Conservation (phyloP, 2,797 vertebrate genomes). For the Sebastes nivosus region DNA sequence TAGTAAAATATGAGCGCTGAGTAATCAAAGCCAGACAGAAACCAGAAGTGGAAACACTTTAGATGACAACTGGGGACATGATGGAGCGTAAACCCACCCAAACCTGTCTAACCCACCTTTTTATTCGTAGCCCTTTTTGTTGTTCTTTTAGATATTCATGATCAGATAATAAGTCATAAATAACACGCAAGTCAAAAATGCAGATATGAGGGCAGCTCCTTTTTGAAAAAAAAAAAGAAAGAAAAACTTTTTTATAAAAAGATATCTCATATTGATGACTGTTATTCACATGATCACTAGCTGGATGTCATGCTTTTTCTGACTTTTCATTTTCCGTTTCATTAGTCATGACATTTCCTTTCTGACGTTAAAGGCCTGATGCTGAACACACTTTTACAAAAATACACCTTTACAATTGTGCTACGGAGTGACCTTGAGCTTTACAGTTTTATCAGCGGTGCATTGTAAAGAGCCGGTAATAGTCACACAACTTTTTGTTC, state of each 20-base stretch:
- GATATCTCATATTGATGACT: neutral
- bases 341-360: conserved; percentile 2
- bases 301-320: neutral
- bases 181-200: neutral
- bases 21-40: conserved; percentile 57
- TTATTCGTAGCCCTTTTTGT: neutral
- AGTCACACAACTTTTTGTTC: neutral
- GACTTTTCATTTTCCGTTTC: conserved; percentile 25
- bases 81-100: conserved; percentile 34
- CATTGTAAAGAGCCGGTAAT: neutral
- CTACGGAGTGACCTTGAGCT: neutral
- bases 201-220: neutral
- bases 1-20: conserved; percentile 42
- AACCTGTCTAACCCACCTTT: conserved; percentile 16
- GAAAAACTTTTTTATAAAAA: neutral
- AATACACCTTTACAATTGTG: neutral
- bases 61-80: conserved; percentile 56
- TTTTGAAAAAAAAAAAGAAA: neutral
- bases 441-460: neutral
- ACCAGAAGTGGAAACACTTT: conserved; percentile 64
- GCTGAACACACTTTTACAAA: conserved; percentile 18
- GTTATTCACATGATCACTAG: neutral
- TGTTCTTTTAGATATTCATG: neutral
- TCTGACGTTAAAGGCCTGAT: neutral
- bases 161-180: neutral